These are phyloP conservation scores for Micromys minutus DNA, from an alignment of 2,113 vertebrate genomes.

Conservation along the genomic window DNA sequence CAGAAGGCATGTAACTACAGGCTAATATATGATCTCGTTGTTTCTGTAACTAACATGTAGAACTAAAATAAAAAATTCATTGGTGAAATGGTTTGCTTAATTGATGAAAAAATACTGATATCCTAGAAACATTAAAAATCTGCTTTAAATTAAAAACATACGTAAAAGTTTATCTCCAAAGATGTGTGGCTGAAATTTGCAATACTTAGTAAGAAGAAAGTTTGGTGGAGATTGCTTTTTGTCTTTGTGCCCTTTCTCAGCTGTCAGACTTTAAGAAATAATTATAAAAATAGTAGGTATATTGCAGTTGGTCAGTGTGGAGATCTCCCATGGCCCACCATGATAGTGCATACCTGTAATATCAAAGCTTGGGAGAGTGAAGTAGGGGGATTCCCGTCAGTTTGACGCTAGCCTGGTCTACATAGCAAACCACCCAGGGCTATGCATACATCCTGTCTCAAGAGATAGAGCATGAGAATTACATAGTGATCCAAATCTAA, in stretches of 20 bases:
- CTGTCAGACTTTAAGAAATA: slow-evolving; percentile 20
- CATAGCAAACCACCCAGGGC: not conserved
- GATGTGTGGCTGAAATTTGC: not conserved
- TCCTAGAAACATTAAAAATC: slow-evolving; percentile 36
- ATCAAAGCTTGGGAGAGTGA: not conserved
- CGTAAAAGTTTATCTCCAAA: slow-evolving; percentile 24
- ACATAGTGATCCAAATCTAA: not conserved
- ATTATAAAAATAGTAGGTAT: not conserved
- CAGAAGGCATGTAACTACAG: slow-evolving; percentile 31
- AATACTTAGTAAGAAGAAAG: not conserved
- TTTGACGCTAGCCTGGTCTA: not conserved
- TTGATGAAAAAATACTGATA: slow-evolving; percentile 51
- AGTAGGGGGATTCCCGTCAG: not conserved
- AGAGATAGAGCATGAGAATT: not conserved
- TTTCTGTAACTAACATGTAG: slow-evolving; percentile 52
- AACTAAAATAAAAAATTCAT: slow-evolving; percentile 70
- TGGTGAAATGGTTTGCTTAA: slow-evolving; percentile 34
- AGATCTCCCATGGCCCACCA: not conserved
- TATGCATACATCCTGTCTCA: not conserved
- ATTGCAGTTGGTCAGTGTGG: not conserved
- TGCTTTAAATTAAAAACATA: slow-evolving; percentile 23
- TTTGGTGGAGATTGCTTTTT: slow-evolving; percentile 39
- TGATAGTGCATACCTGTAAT: not conserved
- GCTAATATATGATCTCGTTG: slow-evolving; percentile 44
- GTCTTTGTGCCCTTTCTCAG: not conserved